Percentiles rank a stretch among this genome's conserved stretches.
These are phyloP conservation scores for Crocuta crocuta DNA, from an alignment of 2,113 vertebrate species.

Conservation along the genomic window DNA sequence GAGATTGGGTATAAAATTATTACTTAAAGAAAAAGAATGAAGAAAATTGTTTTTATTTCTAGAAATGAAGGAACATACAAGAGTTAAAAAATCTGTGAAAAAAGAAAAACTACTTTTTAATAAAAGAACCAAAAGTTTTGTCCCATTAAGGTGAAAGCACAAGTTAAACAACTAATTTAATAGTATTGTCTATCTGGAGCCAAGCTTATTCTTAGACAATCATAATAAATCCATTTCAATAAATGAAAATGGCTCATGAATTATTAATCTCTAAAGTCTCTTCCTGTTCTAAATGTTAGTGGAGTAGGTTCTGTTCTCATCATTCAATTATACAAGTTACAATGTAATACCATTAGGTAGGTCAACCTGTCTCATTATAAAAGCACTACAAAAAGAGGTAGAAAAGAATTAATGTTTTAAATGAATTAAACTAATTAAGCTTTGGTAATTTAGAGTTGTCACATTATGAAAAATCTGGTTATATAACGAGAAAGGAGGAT, in stretches of 20 bases:
- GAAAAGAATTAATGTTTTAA: not conserved
- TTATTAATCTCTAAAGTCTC: conserved; percentile 9
- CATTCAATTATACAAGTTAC: not conserved
- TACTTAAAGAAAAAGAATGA: not conserved
- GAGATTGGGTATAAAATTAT: not conserved
- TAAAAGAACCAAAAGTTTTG: not conserved
- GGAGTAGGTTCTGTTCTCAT: not conserved
- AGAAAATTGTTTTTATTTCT: not conserved
- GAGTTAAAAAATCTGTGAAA: not conserved
- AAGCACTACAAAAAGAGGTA: not conserved
- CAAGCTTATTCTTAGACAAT: not conserved
- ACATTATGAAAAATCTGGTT: conserved; percentile 61
- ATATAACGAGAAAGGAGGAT: conserved; percentile 50
- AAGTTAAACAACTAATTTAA: not conserved
- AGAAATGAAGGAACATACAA: not conserved
- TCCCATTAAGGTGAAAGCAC: not conserved
- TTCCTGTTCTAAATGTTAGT: not conserved
- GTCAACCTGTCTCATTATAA: not conserved
- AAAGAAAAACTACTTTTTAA: not conserved
- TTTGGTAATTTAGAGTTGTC: conserved; percentile 77
- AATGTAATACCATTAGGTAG: not conserved
- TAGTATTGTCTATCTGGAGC: not conserved
- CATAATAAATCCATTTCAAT: conserved; percentile 19
- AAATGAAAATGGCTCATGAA: conserved; percentile 4
- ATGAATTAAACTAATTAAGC: conserved; percentile 13